These are phyloP conservation scores for Drosophila anomalipes DNA, from an alignment of 2,888 invertebrate species.

Conservation along the genomic window DNA sequence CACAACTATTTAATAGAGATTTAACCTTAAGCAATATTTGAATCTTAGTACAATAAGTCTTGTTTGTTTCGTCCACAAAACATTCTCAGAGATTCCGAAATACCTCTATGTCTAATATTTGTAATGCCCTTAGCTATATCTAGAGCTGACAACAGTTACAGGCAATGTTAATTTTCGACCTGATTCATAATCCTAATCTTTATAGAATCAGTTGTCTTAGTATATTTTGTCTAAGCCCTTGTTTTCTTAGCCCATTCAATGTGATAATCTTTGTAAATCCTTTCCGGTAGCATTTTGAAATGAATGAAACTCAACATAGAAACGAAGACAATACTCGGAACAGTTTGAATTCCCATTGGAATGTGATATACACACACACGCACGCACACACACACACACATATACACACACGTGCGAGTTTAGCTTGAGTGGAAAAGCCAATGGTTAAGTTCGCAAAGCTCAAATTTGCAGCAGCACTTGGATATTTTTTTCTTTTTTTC, in stretches of 20 bases:
- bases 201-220: slow-evolving; percentile 8
- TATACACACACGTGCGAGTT: background rate
- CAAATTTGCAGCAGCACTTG: slow-evolving; percentile 32
- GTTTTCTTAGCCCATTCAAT: slow-evolving; percentile 1
- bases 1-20: background rate
- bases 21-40: background rate
- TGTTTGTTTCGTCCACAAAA: background rate
- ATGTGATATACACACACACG: slow-evolving; percentile 8
- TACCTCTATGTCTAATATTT: background rate
- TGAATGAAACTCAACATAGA: slow-evolving; percentile 1
- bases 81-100: background rate
- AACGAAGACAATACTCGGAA: slow-evolving; percentile 5
- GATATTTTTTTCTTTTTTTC: background rate
- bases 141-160: background rate
- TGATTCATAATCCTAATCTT: slow-evolving; percentile 10
- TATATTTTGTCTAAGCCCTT: background rate
- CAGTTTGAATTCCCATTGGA: slow-evolving; percentile 11
- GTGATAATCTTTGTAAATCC: slow-evolving; percentile 31
- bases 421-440: slow-evolving; percentile 28
- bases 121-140: background rate
- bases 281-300: slow-evolving; percentile 24
- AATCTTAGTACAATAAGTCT: too few species aligned
- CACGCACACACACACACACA: background rate
- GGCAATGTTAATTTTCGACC: background rate
- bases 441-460: slow-evolving; percentile 27